phyloP scores from a whole-genome alignment of 2,888 invertebrate genomes.

The Drosophila kuntzei region DNA sequence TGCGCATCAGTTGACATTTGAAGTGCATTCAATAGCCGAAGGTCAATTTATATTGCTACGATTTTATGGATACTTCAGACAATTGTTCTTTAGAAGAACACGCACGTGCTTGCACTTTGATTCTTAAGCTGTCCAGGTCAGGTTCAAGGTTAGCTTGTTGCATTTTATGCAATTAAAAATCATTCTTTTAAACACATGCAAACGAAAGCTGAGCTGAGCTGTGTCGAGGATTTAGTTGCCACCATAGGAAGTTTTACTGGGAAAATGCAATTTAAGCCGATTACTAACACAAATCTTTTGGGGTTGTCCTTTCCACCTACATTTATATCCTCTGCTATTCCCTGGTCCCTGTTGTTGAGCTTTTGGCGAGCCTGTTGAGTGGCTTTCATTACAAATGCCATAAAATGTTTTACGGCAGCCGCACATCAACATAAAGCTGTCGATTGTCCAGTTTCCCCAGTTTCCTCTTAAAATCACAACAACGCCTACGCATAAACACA shows the following conservation, averaged over 20 bases:
- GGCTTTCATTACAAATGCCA: constrained; percentile 42
- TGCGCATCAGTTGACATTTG: constrained; percentile 42
- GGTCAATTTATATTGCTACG: constrained; percentile 30
- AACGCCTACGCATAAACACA: constrained; percentile 18
- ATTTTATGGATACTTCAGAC: not conserved
- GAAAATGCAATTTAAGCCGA: constrained; percentile 72
- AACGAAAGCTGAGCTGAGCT: not conserved
- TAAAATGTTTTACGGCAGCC: constrained; percentile 55
- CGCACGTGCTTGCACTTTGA: constrained; percentile 2
- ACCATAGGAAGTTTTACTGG: constrained; percentile 11
- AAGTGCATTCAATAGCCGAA: constrained; percentile 39
- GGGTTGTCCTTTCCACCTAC: not conserved
- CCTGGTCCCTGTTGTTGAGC: not conserved
- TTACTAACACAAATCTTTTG: constrained; percentile 60
- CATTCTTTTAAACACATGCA: constrained; percentile 7
- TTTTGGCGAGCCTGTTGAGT: constrained; percentile 1
- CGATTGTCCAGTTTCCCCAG: constrained; percentile 48
- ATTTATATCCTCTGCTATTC: not conserved
- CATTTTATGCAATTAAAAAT: constrained; percentile 29
- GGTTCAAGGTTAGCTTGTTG: constrained; percentile 28
- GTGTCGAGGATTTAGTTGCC: not conserved
- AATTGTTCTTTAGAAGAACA: constrained; percentile 3
- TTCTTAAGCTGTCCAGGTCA: constrained; percentile 14
- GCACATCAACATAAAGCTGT: constrained; percentile 57
- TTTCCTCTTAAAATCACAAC: constrained; percentile 40